Evolutionary conservation across 2,888 invertebrate genomes (phyloP), one percentile per base, ranked within the genome.

Genomic region (Scaptomyza parva): DNA sequence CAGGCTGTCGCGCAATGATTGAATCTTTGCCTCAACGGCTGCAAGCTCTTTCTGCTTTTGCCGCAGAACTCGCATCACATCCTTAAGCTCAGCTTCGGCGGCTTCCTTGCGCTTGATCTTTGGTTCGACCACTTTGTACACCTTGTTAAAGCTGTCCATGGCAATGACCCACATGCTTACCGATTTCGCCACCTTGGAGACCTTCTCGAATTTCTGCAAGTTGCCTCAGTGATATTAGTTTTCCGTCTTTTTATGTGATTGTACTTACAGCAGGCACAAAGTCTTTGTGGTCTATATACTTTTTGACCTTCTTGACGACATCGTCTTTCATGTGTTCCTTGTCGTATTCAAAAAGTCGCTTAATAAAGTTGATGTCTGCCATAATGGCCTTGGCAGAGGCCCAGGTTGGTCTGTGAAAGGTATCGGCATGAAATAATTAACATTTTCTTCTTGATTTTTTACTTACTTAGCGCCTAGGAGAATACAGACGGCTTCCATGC

Each of bases 121-220:
- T 0, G 98, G 98, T 88, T 97, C 97, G 2, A 98, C 97, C 7
- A 97, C 94, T 89, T 95, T 94, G 91, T 95, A 97, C 0, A 97
- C 96, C 92, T 96, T 96, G 0, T 97, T 95, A 89, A 98, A 98
- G 89, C 95, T 95, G 83, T 97, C 97, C 74, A 98, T 96, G 0
- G 98, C 98, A 88, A 96, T 94, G 7, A 98, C 97, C 98, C 98
- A 98, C 90, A 97, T 94, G 78, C 97, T 97, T 92, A 98, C 95
- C 8, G 97, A 97, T 78, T 95, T 95, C 88, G 97, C 97, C 0
- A 97, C 97, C 94, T 96, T 94, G 3, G 96, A 96, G 6, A 96
- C 97, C 89, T 95, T 97, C 26, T 95, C 96, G 1, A 98, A 96
- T 76, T 94, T 94, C 77, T 94, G 24, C 5, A 5, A 26, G 26